These are phyloP conservation scores for Camponotus vicinus DNA, from an alignment of 1,140 invertebrate species.

Conservation along the genomic window DNA sequence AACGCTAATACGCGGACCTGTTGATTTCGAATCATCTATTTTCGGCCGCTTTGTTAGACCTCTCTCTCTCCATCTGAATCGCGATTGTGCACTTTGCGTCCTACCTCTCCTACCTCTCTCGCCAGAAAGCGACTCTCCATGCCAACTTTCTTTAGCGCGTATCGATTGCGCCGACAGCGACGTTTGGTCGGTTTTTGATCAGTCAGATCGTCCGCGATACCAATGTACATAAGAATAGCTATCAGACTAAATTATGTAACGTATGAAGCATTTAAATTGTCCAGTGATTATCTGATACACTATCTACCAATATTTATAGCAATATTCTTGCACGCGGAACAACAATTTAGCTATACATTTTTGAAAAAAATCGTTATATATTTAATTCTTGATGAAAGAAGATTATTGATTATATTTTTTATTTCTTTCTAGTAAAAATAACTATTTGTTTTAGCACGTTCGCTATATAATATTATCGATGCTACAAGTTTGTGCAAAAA, in stretches of 20 bases:
- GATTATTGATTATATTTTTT: background rate
- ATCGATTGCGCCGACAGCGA: background rate
- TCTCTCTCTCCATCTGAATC: background rate
- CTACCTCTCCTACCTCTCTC: no score
- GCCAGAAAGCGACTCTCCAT: constrained; percentile 6
- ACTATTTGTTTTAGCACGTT: background rate
- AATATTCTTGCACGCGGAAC: background rate
- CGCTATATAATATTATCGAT: background rate
- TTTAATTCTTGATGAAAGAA: background rate
- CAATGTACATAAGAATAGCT: background rate
- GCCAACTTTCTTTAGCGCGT: background rate
- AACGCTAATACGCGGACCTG: constrained; percentile 53
- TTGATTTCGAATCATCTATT: constrained; percentile 62
- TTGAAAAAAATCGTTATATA: background rate
- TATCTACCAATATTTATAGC: background rate
- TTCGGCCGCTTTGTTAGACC: constrained; percentile 41
- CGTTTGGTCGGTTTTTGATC: background rate
- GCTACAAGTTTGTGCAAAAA: constrained; percentile 26
- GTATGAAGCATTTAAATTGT: constrained; percentile 17
- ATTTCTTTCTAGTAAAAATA: background rate
- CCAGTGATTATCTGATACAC: background rate
- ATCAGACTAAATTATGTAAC: no score
- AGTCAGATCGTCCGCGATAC: constrained; percentile 1
- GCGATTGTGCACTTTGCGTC: background rate
- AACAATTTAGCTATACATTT: background rate